Base-by-base conservation (phyloP, 2,113 vertebrate species). In the Lethenteron camtschaticum region DNA sequence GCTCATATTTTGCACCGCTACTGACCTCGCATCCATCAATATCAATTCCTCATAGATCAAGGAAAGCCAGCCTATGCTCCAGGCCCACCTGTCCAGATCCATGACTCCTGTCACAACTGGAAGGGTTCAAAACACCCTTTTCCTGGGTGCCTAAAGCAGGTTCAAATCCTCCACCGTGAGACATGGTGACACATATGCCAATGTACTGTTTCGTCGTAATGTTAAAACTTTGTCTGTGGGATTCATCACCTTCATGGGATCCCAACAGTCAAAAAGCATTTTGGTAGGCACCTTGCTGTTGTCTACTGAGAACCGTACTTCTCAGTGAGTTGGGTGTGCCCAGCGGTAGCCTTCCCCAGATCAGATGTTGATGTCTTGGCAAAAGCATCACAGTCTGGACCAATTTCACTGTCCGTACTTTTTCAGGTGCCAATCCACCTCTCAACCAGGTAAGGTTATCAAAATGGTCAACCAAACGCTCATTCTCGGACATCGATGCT, bases 221-320 rank as follows among this genome's bases (percentile, higher is more conserved):
- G 24, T 24, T 24, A 24, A 3, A 24, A 24, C 24, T 24, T 69
- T 57, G 16, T 69, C 57, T 5, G 69, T 75, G 9, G 71, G 73
- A n/a, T 75, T 75, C 56, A 72, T 71, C 5, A 74, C 56, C 70
- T 75, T 72, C 13, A 74, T 9, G 6, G 71, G 71, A 3, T 71
- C 63, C 68, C 57, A 72, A 12, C 71, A 57, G 57, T 75, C 71
- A 74, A 2, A 6, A 73, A 66, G 9, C 74, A 56, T 10, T 20
- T 20, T 12, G 73, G 71, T 12, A n/a, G 71, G 12, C 70, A 11
- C 9, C 55, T 73, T 2, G 71, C 73, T 11, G 57, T 57, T 2
- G 63, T 74, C n/a, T 66, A 69, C 8, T 75, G n/a, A 72, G 10
- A 1, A 74, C 74, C 57, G 75, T 73, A 55, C 71, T 73, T 1